Base-by-base conservation (phyloP, 2,113 vertebrate genomes). In the Paedocypris sp. region DNA sequence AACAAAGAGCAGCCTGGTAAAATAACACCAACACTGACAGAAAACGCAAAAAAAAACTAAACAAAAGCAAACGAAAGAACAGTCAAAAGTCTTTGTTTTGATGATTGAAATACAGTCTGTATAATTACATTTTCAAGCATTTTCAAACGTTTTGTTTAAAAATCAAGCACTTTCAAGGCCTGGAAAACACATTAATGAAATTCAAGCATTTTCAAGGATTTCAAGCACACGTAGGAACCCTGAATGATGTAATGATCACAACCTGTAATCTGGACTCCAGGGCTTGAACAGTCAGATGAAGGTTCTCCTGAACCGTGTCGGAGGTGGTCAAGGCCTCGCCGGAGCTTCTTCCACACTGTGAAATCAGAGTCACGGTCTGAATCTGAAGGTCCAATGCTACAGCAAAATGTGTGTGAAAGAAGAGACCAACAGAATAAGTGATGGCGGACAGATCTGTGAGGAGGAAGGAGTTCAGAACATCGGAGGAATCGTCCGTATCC, bases 231-330 rank as follows among this genome's bases (percentile, higher is more conserved):
- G 36, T 9, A 16, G 6, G 16, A 11, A 4, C 51, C n/a, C n/a
- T n/a, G n/a, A n/a, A n/a, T n/a, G n/a, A n/a, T n/a, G n/a, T n/a
- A n/a, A n/a, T n/a, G n/a, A n/a, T n/a, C n/a, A n/a, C 4, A 51
- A 94, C 95, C 87, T 93, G 86, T 15, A 98, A 72, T 82, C 91
- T 86, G 71, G 74, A 83, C 71, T 94, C 79, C 39, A 98, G 78
- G 9, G 88, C 89, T 58, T 75, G 78, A 26, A 96, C n/a, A 19
- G 87, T 87, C 48, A 88, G 79, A 20, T 77, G 78, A 33, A 74
- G 35, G 68, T 86, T 91, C 9, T 87, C 84, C 45, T 86, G 69
- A 20, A 75, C 69, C 15, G 68, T 61, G 52, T 80, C 64, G 29
- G 77, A 57, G 31, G 60, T 18, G 45, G 68, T 68, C 35, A 9